A percentile compares a stretch with the other conserved stretches of the same genome.
Conservation (phyloP, 2,797 vertebrate genomes). For the Lateolabrax maculatus region DNA sequence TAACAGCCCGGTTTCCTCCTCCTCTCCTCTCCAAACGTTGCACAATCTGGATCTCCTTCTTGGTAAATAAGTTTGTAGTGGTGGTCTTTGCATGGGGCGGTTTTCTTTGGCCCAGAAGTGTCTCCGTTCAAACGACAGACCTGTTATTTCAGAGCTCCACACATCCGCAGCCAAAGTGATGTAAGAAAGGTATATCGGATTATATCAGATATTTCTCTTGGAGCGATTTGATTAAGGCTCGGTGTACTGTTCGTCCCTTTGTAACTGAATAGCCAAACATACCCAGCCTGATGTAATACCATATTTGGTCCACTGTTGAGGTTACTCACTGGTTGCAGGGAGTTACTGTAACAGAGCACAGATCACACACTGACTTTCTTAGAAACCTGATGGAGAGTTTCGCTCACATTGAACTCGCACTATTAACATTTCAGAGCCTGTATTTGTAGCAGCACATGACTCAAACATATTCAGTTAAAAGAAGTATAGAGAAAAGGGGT, state of each 20-base stretch:
- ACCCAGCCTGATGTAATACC: slow-evolving; percentile 58
- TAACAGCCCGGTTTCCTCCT: slow-evolving; percentile 39
- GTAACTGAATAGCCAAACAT: slow-evolving; percentile 71
- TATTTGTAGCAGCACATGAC: neutral
- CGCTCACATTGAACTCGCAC: slow-evolving; percentile 5
- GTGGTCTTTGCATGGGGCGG: slow-evolving; percentile 35
- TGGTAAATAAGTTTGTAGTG: slow-evolving; percentile 55
- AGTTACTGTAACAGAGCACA: slow-evolving; percentile 32
- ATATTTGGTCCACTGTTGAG: slow-evolving; percentile 71
- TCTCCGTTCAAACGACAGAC: slow-evolving; percentile 43
- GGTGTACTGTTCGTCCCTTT: slow-evolving; percentile 57
- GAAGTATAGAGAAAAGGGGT: neutral
- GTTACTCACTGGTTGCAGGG: slow-evolving; percentile 58
- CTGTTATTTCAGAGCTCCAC: slow-evolving; percentile 63
- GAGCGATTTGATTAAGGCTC: slow-evolving; percentile 67
- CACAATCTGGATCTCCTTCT: slow-evolving; percentile 52
- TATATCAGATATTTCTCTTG: slow-evolving; percentile 73
- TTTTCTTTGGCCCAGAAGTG: slow-evolving; percentile 61
- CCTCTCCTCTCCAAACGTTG: slow-evolving; percentile 60
- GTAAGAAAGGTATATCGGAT: slow-evolving; percentile 73
- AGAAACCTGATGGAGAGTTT: slow-evolving; percentile 16
- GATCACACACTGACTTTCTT: slow-evolving; percentile 35
- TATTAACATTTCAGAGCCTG: neutral
- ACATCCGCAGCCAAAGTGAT: slow-evolving; percentile 62
- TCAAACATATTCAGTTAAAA: neutral